Conservation (phyloP, 2,113 vertebrate genomes). For the Strix uralensis region DNA sequence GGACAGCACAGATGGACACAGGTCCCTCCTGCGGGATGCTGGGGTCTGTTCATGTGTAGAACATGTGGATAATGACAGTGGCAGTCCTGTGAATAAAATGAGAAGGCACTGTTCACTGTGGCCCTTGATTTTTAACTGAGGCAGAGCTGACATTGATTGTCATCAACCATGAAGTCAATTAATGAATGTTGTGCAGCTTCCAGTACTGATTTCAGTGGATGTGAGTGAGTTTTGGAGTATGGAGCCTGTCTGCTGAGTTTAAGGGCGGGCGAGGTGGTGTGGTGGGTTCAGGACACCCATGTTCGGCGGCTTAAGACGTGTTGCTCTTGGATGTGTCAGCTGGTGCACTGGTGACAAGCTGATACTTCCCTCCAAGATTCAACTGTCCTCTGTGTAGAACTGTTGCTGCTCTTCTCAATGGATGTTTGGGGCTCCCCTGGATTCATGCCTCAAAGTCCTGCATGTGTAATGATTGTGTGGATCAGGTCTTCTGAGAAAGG, state of each 20-base stretch:
- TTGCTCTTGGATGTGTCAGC: not conserved
- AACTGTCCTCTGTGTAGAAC: not conserved
- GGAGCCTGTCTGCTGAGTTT: not conserved
- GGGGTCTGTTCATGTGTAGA: too few species aligned
- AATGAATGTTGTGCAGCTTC: too few species aligned
- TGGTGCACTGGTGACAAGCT: not conserved
- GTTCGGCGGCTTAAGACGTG: fast-evolving
- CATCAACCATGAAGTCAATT: too few species aligned
- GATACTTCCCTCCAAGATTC: not conserved
- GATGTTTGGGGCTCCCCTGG: not conserved
- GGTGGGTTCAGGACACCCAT: not conserved
- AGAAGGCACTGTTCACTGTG: too few species aligned
- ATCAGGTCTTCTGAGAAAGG: not conserved
- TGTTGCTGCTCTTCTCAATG: not conserved
- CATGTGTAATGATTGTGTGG: too few species aligned
- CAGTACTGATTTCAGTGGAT: too few species aligned
- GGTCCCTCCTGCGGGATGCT: too few species aligned
- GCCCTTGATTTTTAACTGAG: too few species aligned
- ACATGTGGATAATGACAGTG: too few species aligned
- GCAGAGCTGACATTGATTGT: too few species aligned
- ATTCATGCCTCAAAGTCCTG: not conserved
- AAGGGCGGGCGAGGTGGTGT: not conserved
- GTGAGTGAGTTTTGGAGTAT: not conserved
- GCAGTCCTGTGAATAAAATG: too few species aligned
- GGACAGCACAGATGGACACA: too few species aligned